These are phyloP conservation scores for Choloepus didactylus DNA, from an alignment of 2,797 vertebrate genomes.

Conservation along the genomic window DNA sequence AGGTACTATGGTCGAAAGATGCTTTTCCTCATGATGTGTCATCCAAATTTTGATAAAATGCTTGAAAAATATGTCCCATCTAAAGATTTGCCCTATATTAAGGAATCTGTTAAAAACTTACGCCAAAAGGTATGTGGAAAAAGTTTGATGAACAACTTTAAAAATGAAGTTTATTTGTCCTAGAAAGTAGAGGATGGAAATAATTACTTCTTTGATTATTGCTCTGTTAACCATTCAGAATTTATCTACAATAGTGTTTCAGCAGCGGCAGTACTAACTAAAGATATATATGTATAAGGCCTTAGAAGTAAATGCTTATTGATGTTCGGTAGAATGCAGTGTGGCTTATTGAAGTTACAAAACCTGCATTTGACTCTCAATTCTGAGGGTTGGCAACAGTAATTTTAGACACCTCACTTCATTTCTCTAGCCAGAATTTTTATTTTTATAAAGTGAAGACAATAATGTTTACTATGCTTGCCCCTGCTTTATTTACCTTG, in stretches of 20 bases:
- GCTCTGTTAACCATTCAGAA: conserved; percentile 8
- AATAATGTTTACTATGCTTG: not conserved
- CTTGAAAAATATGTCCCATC: conserved; percentile 92
- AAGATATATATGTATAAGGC: not conserved
- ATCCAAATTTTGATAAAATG: conserved; percentile 94
- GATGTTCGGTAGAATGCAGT: conserved; percentile 6
- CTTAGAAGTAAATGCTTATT: conserved; percentile 36
- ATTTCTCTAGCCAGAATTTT: conserved; percentile 45
- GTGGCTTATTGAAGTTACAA: not conserved
- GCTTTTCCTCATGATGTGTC: conserved; percentile 93
- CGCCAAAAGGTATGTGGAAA: conserved; percentile 92
- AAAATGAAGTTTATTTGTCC: conserved; percentile 42
- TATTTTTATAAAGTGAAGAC: conserved; percentile 37
- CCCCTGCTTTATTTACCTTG: conserved; percentile 19
- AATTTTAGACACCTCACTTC: not conserved
- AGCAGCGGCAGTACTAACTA: not conserved
- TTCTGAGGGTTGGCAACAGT: conserved; percentile 38
- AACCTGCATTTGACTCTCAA: conserved; percentile 10
- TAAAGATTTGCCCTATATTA: conserved; percentile 94
- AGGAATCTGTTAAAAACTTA: conserved; percentile 92
- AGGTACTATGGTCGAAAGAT: conserved; percentile 96
- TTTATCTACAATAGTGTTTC: not conserved
- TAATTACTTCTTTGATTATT: conserved; percentile 46
- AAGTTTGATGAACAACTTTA: conserved; percentile 21
- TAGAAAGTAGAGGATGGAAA: conserved; percentile 37